Evolutionary conservation across 2,797 vertebrate species (phyloP), one percentile per base, ranked within the genome.

Genomic region (Tokudaia muenninki): DNA sequence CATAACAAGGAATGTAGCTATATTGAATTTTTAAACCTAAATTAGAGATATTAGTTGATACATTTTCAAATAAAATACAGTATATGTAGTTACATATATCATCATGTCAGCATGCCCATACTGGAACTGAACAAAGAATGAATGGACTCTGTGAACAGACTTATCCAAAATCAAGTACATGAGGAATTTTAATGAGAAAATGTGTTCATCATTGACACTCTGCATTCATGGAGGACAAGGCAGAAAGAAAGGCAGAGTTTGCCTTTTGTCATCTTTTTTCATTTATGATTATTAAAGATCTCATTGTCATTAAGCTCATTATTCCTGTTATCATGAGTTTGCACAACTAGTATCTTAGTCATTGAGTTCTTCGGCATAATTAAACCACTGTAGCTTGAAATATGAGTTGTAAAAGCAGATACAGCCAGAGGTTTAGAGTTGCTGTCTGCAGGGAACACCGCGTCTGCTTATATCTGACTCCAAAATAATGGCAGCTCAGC

Each of bases 151-250:
- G 22, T 74, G 65, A 91, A 19, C 26, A 19, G 14, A 29, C 21
- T 52, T 47, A 79, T 26, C 47, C 87, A 24, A 81, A 55, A 83
- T 80, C 57, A 94, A 92, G 47, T 44, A 72, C n/a, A 65, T 77
- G 34, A 87, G 84, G 1, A 11, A 95, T 87, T 94, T 94, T 91
- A 93, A 82, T n/a, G 21, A 91, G 72, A 92, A 96, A 95, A 95
- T n/a, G 57, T 70, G 65, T 74, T 91, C 63, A 89, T 84, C 9
- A 67, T 65, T 91, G 87, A 79, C 13, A 88, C 4, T 82, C 82
- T 1, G 81, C 84, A 90, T 88, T 24, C 59, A 87, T 14, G 14
- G 34, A 91, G 93, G 31, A 70, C 16, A 24, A 70, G 95, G 50
- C 37, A 84, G 81, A 77, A 89, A 84, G 55, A 84, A 88, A 93